These are phyloP conservation scores for Metaphire vulgaris DNA, from an alignment of 1,140 invertebrate genomes.

Conservation along the genomic window DNA sequence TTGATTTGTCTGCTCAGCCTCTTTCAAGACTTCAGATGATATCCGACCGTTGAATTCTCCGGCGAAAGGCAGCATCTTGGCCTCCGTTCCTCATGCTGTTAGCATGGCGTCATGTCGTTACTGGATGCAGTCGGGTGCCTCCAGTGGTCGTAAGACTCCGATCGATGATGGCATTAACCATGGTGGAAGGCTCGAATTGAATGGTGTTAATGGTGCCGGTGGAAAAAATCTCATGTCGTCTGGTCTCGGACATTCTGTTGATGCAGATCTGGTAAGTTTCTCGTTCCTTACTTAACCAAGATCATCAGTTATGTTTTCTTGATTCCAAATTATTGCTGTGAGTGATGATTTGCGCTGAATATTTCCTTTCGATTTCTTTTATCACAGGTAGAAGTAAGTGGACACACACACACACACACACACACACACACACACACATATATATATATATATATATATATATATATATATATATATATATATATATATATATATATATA, in stretches of 20 bases:
- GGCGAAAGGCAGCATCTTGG: background rate
- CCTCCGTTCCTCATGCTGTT: background rate
- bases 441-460: too few relatives aligned
- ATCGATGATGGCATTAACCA: background rate
- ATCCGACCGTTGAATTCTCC: background rate
- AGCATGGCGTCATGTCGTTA: background rate
- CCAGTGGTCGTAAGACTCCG: background rate
- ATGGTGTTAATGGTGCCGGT: background rate
- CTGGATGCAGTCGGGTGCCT: background rate
- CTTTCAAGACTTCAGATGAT: background rate
- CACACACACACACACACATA: too few relatives aligned
- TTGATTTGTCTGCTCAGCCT: background rate
- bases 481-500: too few relatives aligned
- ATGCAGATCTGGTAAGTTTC: background rate
- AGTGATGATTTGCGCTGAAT: too few relatives aligned
- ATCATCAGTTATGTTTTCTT: too few relatives aligned
- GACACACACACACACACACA: too few relatives aligned
- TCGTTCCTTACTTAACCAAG: too few relatives aligned
- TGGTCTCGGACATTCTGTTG: background rate
- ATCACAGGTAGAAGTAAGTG: too few relatives aligned
- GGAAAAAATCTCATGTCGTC: background rate
- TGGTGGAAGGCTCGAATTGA: background rate
- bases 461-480: too few relatives aligned
- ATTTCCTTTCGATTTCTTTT: too few relatives aligned
- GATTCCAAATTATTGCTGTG: too few relatives aligned